A percentile compares a stretch with the other conserved stretches of the same genome.
phyloP scores from a whole-genome alignment of 1,140 invertebrate species.

The Globodera ellingtonae region DNA sequence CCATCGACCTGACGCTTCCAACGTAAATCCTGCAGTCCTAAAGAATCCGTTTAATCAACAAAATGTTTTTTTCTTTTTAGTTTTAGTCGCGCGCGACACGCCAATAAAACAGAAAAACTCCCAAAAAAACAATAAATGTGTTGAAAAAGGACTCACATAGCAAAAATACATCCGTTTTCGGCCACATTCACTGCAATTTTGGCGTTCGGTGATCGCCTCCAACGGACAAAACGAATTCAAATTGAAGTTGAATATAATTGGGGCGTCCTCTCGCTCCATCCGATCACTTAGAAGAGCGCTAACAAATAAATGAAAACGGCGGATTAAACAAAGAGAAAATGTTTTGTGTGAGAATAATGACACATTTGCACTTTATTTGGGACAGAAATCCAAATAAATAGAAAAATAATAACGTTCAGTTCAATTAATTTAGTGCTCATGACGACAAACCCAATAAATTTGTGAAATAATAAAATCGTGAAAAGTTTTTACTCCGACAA shows the following conservation, averaged over 20 bases:
- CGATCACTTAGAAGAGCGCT: neutral
- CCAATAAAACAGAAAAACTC: too few relatives aligned
- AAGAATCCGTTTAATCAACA: neutral
- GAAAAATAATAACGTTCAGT: too few relatives aligned
- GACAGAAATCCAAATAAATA: too few relatives aligned
- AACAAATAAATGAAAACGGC: neutral
- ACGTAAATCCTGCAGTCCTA: slow-evolving; percentile 59
- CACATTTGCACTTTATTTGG: too few relatives aligned
- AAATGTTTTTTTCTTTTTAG: too few relatives aligned
- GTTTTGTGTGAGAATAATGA: too few relatives aligned
- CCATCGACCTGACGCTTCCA: slow-evolving; percentile 34
- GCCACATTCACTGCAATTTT: slow-evolving; percentile 45
- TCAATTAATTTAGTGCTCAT: too few relatives aligned
- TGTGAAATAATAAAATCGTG: too few relatives aligned
- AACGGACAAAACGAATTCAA: neutral
- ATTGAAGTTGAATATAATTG: slow-evolving; percentile 2
- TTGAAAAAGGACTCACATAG: slow-evolving; percentile 9
- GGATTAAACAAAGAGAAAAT: slow-evolving; percentile 1
- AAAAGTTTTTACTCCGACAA: too few relatives aligned
- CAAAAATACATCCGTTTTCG: slow-evolving; percentile 61
- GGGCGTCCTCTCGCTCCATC: neutral
- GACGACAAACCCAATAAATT: too few relatives aligned
- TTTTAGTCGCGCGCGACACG: neutral
- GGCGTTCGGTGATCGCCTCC: slow-evolving; percentile 37
- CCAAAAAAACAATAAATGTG: neutral